Base-by-base conservation (phyloP, 2,888 invertebrate species). In the Coenonympha arcania region DNA sequence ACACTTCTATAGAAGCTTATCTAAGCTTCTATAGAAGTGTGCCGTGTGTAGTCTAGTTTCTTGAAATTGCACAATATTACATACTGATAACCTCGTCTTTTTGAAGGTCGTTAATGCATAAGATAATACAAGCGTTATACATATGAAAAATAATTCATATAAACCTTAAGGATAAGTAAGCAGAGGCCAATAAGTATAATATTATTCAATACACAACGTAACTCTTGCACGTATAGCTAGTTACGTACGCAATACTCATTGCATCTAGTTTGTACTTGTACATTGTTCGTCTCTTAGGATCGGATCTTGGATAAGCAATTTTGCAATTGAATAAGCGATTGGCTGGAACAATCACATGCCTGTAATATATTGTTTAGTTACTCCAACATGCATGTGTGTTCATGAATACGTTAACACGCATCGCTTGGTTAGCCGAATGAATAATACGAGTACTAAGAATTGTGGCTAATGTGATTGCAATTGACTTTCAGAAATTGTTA, bases 251-350 rank as follows among this genome's bases (percentile, higher is more conserved):
- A n/a, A 31, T 13, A 33, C 31, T 31, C 15, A 9, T 30, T 20
- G 19, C 20, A 9, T 31, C 20, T 31, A 31, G 42, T 43, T 31
- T 33, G 15, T 22, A 43, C 20, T 42, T 34, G 37, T 45, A 37
- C 19, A 28, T 40, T 26, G 44, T 43, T n/a, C 46, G 48, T 48
- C 50, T 55, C 50, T 50, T 47, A 50, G 52, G 50, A 53, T 54
- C 58, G 43, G 46, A 55, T 54, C 54, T 52, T 50, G 48, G 54
- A 52, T 55, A 55, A 56, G 56, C 56, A 58, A 58, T 58, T 58
- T 58, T 56, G 52, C 58, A 58, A 58, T 58, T 58, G 56, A 58
- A 54, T 55, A 51, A 54, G 48, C 47, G 52, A 55, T 55, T 46
- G 52, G 55, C 42, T 56, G 48, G 47, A 58, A 58, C 56, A 58